A percentile compares a stretch with the other conserved stretches of the same genome.
These are phyloP conservation scores for Apostichopus parvimensis DNA, from an alignment of 35 echinoderm and acorn worm genomes.

Conservation along the genomic window DNA sequence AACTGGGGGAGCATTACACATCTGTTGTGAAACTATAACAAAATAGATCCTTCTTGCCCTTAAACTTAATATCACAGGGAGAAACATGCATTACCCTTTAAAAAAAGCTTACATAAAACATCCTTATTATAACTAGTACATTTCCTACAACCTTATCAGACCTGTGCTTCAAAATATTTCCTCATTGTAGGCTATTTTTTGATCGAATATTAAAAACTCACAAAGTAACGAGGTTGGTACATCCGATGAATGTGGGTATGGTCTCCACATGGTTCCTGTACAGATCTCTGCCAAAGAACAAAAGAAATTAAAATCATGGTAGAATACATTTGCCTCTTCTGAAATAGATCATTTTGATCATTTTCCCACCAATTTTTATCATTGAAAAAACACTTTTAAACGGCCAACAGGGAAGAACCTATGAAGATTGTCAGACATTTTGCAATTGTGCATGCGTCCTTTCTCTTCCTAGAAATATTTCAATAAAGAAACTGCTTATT, in stretches of 20 bases:
- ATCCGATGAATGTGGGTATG: constrained; percentile 69
- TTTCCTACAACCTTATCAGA: too few relatives aligned
- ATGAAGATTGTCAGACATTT: background rate
- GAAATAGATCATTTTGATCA: too few relatives aligned
- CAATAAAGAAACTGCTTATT: background rate
- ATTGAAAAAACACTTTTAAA: too few relatives aligned
- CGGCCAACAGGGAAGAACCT: background rate
- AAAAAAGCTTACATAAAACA: too few relatives aligned
- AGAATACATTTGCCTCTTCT: too few relatives aligned
- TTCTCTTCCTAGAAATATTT: background rate
- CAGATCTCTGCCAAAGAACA: constrained; percentile 65
- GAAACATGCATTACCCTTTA: too few relatives aligned
- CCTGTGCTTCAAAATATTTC: background rate
- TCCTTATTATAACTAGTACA: too few relatives aligned
- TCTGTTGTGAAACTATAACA: too few relatives aligned
- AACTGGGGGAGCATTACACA: too few relatives aligned
- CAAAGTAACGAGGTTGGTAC: constrained; percentile 64
- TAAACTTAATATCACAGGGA: too few relatives aligned
- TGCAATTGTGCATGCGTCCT: background rate
- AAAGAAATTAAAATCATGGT: background rate
- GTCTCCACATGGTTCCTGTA: constrained; percentile 60
- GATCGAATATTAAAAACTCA: constrained; percentile 53
- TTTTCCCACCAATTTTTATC: too few relatives aligned
- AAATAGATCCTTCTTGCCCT: too few relatives aligned
- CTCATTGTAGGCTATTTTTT: background rate